Conservation (phyloP, 2,888 invertebrate species). For the Acrocera orbiculus region DNA sequence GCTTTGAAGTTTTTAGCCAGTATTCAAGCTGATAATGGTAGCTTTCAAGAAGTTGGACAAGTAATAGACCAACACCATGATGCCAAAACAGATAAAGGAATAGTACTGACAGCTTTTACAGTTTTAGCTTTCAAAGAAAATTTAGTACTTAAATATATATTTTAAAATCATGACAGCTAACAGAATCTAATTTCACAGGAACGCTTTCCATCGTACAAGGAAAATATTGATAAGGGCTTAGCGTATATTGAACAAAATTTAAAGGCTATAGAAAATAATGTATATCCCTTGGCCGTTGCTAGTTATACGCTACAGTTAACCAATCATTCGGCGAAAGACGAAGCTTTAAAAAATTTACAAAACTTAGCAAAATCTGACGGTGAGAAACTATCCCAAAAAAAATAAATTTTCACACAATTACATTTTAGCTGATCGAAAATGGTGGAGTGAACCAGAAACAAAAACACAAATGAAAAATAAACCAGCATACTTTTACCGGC, state of each 20-base stretch:
- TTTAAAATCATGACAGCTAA: not conserved
- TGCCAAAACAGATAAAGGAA: slow-evolving; percentile 48
- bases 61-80: slow-evolving; percentile 39
- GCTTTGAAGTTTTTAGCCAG: slow-evolving; percentile 54
- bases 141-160: slow-evolving; percentile 18
- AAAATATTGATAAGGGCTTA: slow-evolving; percentile 55
- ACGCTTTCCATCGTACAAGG: slow-evolving; percentile 36
- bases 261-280: slow-evolving; percentile 42
- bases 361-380: slow-evolving; percentile 33
- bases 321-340: slow-evolving; percentile 48
- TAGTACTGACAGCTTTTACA: slow-evolving; percentile 66
- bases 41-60: slow-evolving; percentile 64
- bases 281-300: slow-evolving; percentile 60
- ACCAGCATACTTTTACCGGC: slow-evolving; percentile 42
- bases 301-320: slow-evolving; percentile 61
- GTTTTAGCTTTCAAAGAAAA: slow-evolving; percentile 56
- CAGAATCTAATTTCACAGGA: not conserved
- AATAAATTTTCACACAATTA: no score
- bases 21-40: slow-evolving; percentile 53
- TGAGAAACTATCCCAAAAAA: no score
- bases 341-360: slow-evolving; percentile 40
- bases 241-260: slow-evolving; percentile 55
- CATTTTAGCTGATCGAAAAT: slow-evolving; percentile 26
- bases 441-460: slow-evolving; percentile 50
- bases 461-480: slow-evolving; percentile 37